Percentiles rank a stretch among this genome's conserved stretches.
phyloP scores from a whole-genome alignment of 2,797 vertebrate species.

The Sebastes hubbsi region DNA sequence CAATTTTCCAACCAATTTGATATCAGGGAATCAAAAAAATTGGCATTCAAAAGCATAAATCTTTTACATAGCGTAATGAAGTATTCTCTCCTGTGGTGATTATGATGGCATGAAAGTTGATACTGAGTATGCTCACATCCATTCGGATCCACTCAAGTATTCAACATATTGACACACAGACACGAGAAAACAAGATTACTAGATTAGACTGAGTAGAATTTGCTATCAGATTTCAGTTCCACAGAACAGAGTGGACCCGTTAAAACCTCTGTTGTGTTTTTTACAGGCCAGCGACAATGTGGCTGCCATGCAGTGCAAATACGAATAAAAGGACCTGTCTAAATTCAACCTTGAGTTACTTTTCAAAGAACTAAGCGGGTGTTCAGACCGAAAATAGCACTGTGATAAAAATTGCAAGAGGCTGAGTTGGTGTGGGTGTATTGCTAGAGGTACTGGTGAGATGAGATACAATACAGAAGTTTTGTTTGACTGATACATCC shows the following conservation, averaged over 20 bases:
- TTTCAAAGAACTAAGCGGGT: conserved; percentile 3
- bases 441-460: conserved; percentile 9
- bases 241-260: not conserved
- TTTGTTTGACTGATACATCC: not conserved
- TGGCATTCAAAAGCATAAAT: not conserved
- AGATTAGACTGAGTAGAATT: not conserved
- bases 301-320: not conserved
- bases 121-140: not conserved
- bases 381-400: conserved; percentile 17
- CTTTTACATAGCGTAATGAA: not conserved
- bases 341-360: conserved; percentile 19
- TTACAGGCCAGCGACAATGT: not conserved
- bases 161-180: not conserved
- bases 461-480: conserved; percentile 7
- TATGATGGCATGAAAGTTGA: not conserved
- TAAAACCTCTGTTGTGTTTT: not conserved
- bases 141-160: not conserved
- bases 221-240: not conserved
- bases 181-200: not conserved
- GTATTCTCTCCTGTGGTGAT: not conserved
- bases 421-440: conserved; percentile 18
- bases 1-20: not conserved
- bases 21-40: not conserved
- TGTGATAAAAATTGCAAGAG: conserved; percentile 1
- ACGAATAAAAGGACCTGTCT: not conserved